A percentile compares a stretch with the other conserved stretches of the same genome.
phyloP scores from a whole-genome alignment of 2,113 vertebrate genomes.

The Desmodus rotundus region DNA sequence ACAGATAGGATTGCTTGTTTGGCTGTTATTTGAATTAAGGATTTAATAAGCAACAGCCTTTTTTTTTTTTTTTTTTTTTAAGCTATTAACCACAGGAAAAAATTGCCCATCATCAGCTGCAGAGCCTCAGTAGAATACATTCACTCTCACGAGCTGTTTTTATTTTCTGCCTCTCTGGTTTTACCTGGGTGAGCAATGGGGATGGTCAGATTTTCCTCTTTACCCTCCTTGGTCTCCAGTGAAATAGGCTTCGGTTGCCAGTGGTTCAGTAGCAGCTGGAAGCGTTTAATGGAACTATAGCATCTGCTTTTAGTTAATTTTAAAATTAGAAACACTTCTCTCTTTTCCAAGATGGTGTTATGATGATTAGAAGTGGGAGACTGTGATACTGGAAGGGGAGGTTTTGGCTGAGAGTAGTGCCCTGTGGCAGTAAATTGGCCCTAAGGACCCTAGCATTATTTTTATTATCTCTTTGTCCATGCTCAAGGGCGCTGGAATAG shows the following conservation, averaged over 20 bases:
- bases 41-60: constrained; percentile 52
- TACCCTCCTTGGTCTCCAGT: constrained; percentile 77
- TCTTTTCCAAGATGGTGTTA: constrained; percentile 64
- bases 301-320: constrained; percentile 80
- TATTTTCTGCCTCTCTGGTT: constrained; percentile 60
- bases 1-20: constrained; percentile 32
- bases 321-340: constrained; percentile 75
- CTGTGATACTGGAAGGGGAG: constrained; percentile 43
- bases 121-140: constrained; percentile 26
- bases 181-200: constrained; percentile 61
- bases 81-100: constrained; percentile 58
- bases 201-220: constrained; percentile 73
- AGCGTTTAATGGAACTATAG: constrained; percentile 73
- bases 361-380: constrained; percentile 58
- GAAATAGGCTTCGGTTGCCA: constrained; percentile 77
- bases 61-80: neutral
- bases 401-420: constrained; percentile 36
- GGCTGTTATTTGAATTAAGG: constrained; percentile 45
- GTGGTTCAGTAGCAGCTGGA: constrained; percentile 81
- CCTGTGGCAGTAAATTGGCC: neutral
- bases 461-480: constrained; percentile 30
- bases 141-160: constrained; percentile 50
- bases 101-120: constrained; percentile 9
- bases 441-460: neutral
- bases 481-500: constrained; percentile 57